Evolutionary conservation across 2,888 invertebrate genomes (phyloP).

Genomic region (Phalera bucephala): DNA sequence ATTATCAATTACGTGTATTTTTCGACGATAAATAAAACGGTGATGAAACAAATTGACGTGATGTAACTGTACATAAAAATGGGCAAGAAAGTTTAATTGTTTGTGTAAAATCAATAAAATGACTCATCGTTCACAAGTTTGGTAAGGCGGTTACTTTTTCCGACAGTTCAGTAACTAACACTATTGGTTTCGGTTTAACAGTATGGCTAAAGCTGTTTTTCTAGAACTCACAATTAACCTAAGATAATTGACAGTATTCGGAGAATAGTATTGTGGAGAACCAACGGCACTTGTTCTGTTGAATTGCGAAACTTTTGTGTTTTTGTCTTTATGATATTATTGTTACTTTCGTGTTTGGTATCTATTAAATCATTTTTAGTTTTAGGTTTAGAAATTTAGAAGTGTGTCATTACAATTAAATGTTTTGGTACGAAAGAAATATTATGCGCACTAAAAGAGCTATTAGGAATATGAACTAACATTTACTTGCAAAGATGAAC

Average conservation of each 20-base stretch:
- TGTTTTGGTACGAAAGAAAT: too few relatives aligned
- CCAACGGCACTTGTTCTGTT: slow-evolving; percentile 20
- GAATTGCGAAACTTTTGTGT: slow-evolving; percentile 4
- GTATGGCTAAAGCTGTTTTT: slow-evolving; percentile 7
- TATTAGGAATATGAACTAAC: too few relatives aligned
- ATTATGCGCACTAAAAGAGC: too few relatives aligned
- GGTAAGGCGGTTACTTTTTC: slow-evolving; percentile 7
- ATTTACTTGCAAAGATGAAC: too few relatives aligned
- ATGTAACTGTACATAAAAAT: slow-evolving; percentile 32
- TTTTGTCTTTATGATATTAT: too few relatives aligned
- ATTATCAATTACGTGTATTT: slow-evolving; percentile 26
- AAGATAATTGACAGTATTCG: slow-evolving; percentile 23
- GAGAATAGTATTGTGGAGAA: slow-evolving; percentile 9
- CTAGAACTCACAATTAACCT: slow-evolving; percentile 18
- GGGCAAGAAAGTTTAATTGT: slow-evolving; percentile 25
- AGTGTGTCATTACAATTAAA: too few relatives aligned
- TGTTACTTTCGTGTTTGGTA: too few relatives aligned
- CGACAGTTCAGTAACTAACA: slow-evolving; percentile 9
- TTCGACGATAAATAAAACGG: slow-evolving; percentile 10
- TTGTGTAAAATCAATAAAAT: slow-evolving; percentile 11
- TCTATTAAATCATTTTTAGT: too few relatives aligned
- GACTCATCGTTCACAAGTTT: slow-evolving; percentile 7
- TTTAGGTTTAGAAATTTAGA: too few relatives aligned
- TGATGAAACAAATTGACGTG: slow-evolving; percentile 37
- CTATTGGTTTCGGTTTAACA: slow-evolving; percentile 7